Base-by-base conservation (phyloP, 2,888 invertebrate genomes). In the Osmoderma eremita region DNA sequence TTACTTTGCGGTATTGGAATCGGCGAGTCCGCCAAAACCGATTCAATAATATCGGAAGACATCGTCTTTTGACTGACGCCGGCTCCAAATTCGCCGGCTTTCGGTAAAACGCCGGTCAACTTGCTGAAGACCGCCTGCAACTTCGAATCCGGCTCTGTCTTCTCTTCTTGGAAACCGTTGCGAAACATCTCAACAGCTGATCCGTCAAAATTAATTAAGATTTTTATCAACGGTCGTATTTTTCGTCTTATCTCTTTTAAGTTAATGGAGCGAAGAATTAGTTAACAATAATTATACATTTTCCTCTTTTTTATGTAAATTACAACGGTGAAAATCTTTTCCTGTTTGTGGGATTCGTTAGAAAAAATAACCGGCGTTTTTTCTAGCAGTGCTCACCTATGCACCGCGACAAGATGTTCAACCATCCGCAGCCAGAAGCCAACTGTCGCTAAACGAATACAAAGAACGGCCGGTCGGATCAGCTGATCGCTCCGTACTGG, bases 21-120 rank as follows among this genome's bases (percentile, higher is more conserved):
- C 18, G 80, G 79, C 22, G 76, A 72, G 67, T 79, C 79, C 22
- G 77, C 76, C 65, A 80, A 73, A 67, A 80, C 80, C 24, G 80
- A 79, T 66, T 80, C 80, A 50, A 80, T 80, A 48, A 80, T 79
- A 67, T 80, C 80, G 12, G 80, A 78, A 30, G 79, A 78, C 79
- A 80, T 79, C 58, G 75, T 78, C 67, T 79, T 80, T 63, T 76
- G 75, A 61, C 73, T 75, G 48, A 71, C 69, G 15, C 64, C 70
- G 67, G 75, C 75, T 24, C 76, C 77, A 63, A 79, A 71, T 58
- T 79, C 78, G 62, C 77, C 78, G 48, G 78, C 76, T 73, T 75
- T 75, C 22, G 79, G 79, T 63, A 78, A 74, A 15, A 79, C 78
- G 22, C 78, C 79, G 51, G 79, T 74, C 61, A 80, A 70, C 69